Conservation (phyloP, 2,888 invertebrate genomes). For the Cerastis leucographa region DNA sequence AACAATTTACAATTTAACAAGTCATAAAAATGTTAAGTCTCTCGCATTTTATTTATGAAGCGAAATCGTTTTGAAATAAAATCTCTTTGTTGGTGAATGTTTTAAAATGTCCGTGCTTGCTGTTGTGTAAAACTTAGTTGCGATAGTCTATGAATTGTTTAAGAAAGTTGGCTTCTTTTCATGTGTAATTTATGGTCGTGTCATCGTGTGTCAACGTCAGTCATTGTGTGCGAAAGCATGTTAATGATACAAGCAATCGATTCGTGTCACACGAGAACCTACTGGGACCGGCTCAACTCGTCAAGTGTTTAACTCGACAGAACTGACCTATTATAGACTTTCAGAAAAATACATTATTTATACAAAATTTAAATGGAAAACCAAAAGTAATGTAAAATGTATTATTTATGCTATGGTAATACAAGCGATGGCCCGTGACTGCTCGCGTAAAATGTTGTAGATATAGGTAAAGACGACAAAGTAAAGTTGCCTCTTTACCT, state of each 20-base stretch:
- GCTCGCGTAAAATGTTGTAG: slow-evolving; percentile 27
- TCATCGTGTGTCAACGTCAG: slow-evolving; percentile 60
- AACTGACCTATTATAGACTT: slow-evolving; percentile 40
- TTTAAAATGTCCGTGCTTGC: slow-evolving; percentile 39
- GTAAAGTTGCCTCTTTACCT: slow-evolving; percentile 11
- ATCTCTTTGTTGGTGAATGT: slow-evolving; percentile 29
- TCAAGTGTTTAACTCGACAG: slow-evolving; percentile 16
- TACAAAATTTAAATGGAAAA: slow-evolving; percentile 27
- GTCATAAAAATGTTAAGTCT: slow-evolving; percentile 17
- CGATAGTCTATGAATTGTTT: slow-evolving; percentile 59
- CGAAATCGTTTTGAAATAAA: slow-evolving; percentile 34
- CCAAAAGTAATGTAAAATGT: slow-evolving; percentile 50
- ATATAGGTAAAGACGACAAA: background rate
- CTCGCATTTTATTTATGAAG: slow-evolving; percentile 25
- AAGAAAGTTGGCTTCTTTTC: slow-evolving; percentile 65
- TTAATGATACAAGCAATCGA: slow-evolving; percentile 50
- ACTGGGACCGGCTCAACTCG: background rate
- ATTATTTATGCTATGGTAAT: slow-evolving; percentile 48
- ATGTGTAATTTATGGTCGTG: slow-evolving; percentile 59
- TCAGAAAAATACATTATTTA: slow-evolving; percentile 51
- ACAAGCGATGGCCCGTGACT: slow-evolving; percentile 27
- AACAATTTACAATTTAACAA: slow-evolving; percentile 37
- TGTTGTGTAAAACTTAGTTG: slow-evolving; percentile 59
- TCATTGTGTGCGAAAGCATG: slow-evolving; percentile 62
- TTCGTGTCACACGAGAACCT: slow-evolving; percentile 29